These are phyloP conservation scores for Ochotona princeps DNA, from an alignment of 2,113 vertebrate species.

Conservation along the genomic window DNA sequence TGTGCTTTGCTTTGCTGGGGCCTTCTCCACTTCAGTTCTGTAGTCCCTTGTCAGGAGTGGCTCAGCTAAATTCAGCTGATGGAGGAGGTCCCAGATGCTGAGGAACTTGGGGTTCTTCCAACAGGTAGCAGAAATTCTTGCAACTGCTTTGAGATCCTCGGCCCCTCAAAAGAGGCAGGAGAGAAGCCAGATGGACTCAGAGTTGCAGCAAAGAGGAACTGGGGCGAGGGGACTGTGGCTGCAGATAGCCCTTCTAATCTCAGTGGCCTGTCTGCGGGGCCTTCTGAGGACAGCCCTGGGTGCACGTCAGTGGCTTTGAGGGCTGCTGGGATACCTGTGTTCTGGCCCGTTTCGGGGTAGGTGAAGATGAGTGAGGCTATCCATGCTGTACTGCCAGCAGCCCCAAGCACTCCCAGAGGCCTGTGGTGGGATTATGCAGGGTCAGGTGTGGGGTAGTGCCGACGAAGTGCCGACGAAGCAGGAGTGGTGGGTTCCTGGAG, in stretches of 20 bases:
- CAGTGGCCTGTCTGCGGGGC: neutral
- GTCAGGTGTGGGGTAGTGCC: too few species aligned
- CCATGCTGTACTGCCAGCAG: rapidly evolving
- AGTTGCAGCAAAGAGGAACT: neutral
- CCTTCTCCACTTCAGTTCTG: neutral
- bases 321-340: neutral
- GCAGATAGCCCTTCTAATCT: rapidly evolving
- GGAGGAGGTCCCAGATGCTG: too few species aligned
- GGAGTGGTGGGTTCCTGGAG: neutral
- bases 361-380: rapidly evolving
- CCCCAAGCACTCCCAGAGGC: too few species aligned
- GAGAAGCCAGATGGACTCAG: neutral
- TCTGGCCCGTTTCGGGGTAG: neutral
- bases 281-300: neutral
- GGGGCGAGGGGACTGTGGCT: rapidly evolving
- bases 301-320: rapidly evolving
- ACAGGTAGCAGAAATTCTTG: neutral
- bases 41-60: neutral
- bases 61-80: neutral
- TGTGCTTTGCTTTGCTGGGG: neutral
- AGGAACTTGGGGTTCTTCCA: neutral
- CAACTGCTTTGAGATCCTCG: neutral
- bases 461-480: too few species aligned
- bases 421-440: neutral
- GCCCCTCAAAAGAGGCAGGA: neutral